Base-by-base conservation (phyloP, 2,888 invertebrate genomes). In the Folsomia manolachei region DNA sequence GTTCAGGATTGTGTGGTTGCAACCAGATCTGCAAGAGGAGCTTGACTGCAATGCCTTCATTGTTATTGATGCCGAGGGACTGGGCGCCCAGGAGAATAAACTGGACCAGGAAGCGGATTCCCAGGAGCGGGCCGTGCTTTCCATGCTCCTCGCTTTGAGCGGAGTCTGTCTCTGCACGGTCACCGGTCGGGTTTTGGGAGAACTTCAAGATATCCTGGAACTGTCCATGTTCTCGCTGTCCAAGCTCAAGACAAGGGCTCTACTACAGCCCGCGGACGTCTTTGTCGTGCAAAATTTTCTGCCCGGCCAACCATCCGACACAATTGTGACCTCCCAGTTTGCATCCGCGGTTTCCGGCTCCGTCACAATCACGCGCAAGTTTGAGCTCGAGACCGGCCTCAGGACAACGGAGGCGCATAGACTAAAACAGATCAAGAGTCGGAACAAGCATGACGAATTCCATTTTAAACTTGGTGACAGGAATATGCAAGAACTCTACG, bases 31-130 rank as follows among this genome's bases (percentile, higher is more conserved):
- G 1, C 63, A 62, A 21, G n/a, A 25, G 18, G 25, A 64, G 21
- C 11, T 65, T 1, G 26, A 72, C 26, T 69, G 65, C 0, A 69
- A 72, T 23, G 72, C 72, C 1, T 64, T 72, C 26, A 24, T 72
- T 0, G 21, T 72, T 11, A 69, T 72, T 25, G 72, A 72, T 52
- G 64, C 69, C 14, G 69, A 69, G 52, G 72, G 72, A 1, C 1
- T 72, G 14, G 69, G 64, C 18, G 63, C 65, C 0, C 39, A 60
- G 0, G 65, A 65, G n/a, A 61, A 64, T 26, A 60, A 23, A 26
- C 1, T 67, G 2, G 69, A 72, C 26, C 19, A 27, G 21, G 63
- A 26, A 26, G 39, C 72, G 14, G 72, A 72, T 39, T 9, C 51
- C 0, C 26, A 23, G 52, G 64, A 69, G 25, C 51, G 72, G 26